Evolutionary conservation across 2,797 vertebrate genomes (phyloP).

Genomic region (Sebastes alutus): DNA sequence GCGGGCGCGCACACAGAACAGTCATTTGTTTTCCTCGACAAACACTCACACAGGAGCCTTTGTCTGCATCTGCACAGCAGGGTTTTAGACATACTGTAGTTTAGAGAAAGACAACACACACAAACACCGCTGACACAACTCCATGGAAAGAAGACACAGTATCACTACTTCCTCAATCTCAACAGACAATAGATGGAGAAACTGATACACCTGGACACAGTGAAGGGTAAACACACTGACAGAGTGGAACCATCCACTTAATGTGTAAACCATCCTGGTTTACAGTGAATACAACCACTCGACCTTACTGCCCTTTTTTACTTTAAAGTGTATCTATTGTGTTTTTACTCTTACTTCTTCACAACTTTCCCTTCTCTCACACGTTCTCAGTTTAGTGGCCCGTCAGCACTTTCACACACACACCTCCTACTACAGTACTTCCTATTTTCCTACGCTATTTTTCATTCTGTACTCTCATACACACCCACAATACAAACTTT

Average conservation of each 20-base stretch:
- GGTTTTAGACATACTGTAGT: slow-evolving; percentile 56
- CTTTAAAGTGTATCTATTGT: not conserved
- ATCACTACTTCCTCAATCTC: slow-evolving; percentile 45
- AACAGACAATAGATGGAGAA: slow-evolving; percentile 42
- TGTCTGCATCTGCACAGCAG: slow-evolving; percentile 71
- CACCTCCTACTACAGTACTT: slow-evolving; percentile 29
- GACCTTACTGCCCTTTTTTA: not conserved
- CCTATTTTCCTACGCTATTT: slow-evolving; percentile 19
- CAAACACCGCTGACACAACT: slow-evolving; percentile 48
- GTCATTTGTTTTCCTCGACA: slow-evolving; percentile 77
- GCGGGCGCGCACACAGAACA: slow-evolving; percentile 52
- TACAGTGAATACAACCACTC: slow-evolving; percentile 14
- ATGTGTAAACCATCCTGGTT: not conserved
- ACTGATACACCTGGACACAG: slow-evolving; percentile 34
- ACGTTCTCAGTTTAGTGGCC: slow-evolving; percentile 5
- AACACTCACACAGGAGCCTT: slow-evolving; percentile 78
- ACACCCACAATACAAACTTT: not conserved
- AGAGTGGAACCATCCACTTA: not conserved
- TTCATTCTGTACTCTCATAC: slow-evolving; percentile 11
- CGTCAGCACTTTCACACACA: slow-evolving; percentile 9
- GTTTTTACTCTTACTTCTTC: slow-evolving; percentile 5
- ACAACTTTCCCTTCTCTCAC: slow-evolving; percentile 9
- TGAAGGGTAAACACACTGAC: slow-evolving; percentile 10
- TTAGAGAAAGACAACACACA: slow-evolving; percentile 48
- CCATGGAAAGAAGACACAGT: slow-evolving; percentile 7